Conservation (phyloP, 23 tunicate genomes). For the Diplosoma virens region DNA sequence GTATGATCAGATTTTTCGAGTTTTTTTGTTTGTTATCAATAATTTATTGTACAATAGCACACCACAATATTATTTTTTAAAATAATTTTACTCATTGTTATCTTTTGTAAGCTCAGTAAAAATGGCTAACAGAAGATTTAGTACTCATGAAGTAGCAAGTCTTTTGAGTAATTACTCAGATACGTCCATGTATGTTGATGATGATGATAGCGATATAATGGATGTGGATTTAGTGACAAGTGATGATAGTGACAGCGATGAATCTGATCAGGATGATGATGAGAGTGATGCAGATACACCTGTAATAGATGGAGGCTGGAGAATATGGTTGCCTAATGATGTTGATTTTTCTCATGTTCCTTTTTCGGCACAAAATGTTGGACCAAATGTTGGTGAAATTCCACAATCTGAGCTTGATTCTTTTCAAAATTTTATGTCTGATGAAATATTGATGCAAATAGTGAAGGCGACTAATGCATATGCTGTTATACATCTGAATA, state of each 20-base stretch:
- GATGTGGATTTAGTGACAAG: neutral
- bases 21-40: too few relatives aligned
- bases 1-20: too few relatives aligned
- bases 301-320: constrained; percentile 1
- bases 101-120: too few relatives aligned
- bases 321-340: constrained; percentile 10
- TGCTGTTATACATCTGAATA: constrained; percentile 1
- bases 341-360: neutral
- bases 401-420: constrained; percentile 17
- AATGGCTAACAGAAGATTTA: too few relatives aligned
- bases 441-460: constrained; percentile 23
- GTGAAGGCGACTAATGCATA: constrained; percentile 33
- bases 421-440: constrained; percentile 16
- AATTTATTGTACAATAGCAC: too few relatives aligned
- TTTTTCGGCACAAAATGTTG: constrained; percentile 5
- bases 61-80: too few relatives aligned
- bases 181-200: too few relatives aligned
- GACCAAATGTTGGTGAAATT: neutral
- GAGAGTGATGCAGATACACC: neutral
- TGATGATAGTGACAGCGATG: neutral
- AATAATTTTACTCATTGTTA: too few relatives aligned
- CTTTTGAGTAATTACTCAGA: too few relatives aligned
- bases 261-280: neutral
- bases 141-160: too few relatives aligned
- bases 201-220: neutral